These are phyloP conservation scores for Hyles euphorbiae DNA, from an alignment of 1,140 invertebrate species.

Conservation along the genomic window DNA sequence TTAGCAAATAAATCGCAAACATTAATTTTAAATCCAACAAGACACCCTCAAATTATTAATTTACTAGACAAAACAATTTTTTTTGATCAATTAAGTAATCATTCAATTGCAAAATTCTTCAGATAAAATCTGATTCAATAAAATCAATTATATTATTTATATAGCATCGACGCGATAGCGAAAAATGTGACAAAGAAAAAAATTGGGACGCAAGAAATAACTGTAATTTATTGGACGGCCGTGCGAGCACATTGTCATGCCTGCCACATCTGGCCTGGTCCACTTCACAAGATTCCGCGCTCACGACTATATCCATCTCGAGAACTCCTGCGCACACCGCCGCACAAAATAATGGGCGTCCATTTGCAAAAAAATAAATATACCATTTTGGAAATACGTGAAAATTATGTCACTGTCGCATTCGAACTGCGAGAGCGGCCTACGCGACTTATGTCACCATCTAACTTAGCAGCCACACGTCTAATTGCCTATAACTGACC, in stretches of 20 bases:
- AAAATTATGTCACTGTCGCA: constrained; percentile 51
- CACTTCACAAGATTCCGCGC: not conserved
- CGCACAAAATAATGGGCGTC: not conserved
- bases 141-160: too few species aligned
- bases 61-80: too few species aligned
- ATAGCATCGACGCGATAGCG: not conserved
- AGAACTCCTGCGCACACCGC: not conserved
- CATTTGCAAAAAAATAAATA: constrained; percentile 8
- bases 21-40: too few species aligned
- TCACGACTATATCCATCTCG: not conserved
- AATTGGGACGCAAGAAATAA: constrained; percentile 4
- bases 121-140: too few species aligned
- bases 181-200: not conserved
- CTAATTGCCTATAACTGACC: constrained; percentile 33
- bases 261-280: not conserved
- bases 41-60: too few species aligned
- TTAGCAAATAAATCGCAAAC: too few species aligned
- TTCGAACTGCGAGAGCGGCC: constrained; percentile 25
- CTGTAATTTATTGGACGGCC: constrained; percentile 6
- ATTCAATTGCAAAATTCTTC: too few species aligned
- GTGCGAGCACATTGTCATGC: constrained; percentile 5
- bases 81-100: too few species aligned
- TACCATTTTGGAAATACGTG: constrained; percentile 43
- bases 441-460: constrained; percentile 54
- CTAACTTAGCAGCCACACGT: constrained; percentile 30